Percentiles rank a stretch among this genome's conserved stretches.
Conservation (phyloP, 1,140 invertebrate genomes). For the Saccostrea glomerata region DNA sequence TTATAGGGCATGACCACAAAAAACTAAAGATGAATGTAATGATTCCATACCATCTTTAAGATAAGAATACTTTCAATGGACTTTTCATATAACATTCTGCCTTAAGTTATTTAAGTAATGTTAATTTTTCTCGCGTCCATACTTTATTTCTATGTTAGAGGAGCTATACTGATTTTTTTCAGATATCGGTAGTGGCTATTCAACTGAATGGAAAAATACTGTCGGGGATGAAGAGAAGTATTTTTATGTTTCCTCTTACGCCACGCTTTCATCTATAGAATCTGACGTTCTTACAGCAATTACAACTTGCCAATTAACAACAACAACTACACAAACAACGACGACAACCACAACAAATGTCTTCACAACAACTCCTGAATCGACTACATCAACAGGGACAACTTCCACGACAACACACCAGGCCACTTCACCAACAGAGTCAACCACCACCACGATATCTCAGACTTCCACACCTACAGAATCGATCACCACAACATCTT, state of each 20-base stretch:
- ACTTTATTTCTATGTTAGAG: no score
- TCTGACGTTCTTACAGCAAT: background rate
- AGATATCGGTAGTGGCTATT: background rate
- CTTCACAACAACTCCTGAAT: background rate
- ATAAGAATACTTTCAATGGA: no score
- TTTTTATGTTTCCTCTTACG: background rate
- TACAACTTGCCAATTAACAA: background rate
- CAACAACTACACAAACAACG: background rate
- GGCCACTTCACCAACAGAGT: background rate
- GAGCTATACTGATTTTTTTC: background rate
- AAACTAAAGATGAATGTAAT: no score
- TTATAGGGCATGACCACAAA: no score
- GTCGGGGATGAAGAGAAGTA: constrained; percentile 2
- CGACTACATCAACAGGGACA: background rate
- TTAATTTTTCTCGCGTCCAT: no score
- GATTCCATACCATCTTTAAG: no score
- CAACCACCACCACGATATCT: background rate
- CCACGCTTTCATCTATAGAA: background rate
- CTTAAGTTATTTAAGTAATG: no score
- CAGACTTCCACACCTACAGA: background rate
- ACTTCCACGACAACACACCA: background rate
- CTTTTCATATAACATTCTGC: no score
- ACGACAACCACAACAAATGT: background rate
- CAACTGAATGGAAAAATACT: background rate
- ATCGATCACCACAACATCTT: background rate